A percentile compares a stretch with the other conserved stretches of the same genome.
phyloP scores from a whole-genome alignment of 53 echinoderm and acorn worm species.

The Astropecten irregularis region DNA sequence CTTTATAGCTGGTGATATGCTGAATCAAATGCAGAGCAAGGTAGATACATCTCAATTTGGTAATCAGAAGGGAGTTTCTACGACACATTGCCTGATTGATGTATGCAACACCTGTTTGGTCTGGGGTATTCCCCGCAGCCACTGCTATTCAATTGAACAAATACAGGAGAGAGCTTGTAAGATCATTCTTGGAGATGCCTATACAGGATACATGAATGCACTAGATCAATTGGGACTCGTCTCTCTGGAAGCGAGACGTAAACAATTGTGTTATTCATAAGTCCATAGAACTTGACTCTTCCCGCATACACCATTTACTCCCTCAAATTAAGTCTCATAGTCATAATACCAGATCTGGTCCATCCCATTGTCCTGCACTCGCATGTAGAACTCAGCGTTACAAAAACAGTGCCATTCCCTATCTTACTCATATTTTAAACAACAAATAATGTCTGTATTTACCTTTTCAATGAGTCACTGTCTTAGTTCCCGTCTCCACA shows the following conservation, averaged over 20 bases:
- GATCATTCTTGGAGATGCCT: conserved; percentile 8
- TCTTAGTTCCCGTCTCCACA: no score
- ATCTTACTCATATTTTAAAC: not conserved
- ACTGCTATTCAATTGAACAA: conserved; percentile 4
- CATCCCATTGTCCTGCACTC: not conserved
- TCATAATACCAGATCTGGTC: not conserved
- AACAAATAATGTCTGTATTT: no score
- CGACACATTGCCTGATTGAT: conserved; percentile 45
- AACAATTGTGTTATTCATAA: not conserved
- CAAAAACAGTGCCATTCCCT: not conserved
- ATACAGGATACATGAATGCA: not conserved
- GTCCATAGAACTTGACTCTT: conserved; percentile 2
- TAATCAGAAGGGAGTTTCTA: conserved; percentile 43
- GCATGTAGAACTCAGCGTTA: not conserved
- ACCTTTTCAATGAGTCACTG: no score
- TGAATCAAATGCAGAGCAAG: not conserved
- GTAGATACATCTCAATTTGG: conserved; percentile 39
- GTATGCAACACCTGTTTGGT: conserved; percentile 46
- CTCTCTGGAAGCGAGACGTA: not conserved
- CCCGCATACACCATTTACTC: not conserved
- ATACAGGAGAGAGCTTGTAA: conserved; percentile 31
- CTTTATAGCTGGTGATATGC: not conserved
- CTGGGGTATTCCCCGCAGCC: conserved; percentile 10
- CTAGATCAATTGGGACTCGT: not conserved
- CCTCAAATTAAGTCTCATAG: not conserved